Evolutionary conservation across 2,113 vertebrate species (phyloP).

Genomic region (Pycnonotus jocosus): DNA sequence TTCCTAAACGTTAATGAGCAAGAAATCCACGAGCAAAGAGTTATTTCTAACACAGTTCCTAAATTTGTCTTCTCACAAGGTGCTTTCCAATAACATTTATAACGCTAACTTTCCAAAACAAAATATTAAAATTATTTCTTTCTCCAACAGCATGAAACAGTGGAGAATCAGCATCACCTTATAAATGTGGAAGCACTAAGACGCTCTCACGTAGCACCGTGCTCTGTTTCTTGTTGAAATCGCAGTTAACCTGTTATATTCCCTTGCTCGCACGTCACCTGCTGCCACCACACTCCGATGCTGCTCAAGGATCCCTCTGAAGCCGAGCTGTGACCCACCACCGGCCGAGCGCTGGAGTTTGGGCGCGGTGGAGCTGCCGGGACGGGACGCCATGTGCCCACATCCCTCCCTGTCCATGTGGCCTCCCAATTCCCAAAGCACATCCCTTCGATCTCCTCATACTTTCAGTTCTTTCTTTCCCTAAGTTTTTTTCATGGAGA

Average conservation of each 20-base stretch:
- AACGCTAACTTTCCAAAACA: neutral
- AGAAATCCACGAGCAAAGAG: neutral
- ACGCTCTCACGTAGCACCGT: rapidly evolving
- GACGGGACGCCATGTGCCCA: neutral
- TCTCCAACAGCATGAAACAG: neutral
- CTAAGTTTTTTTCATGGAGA: rapidly evolving
- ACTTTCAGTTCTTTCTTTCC: rapidly evolving
- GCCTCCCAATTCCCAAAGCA: rapidly evolving
- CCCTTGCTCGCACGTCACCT: neutral
- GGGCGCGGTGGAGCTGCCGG: neutral
- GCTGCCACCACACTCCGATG: neutral
- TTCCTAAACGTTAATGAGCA: rapidly evolving
- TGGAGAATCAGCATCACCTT: rapidly evolving
- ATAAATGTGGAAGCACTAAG: rapidly evolving
- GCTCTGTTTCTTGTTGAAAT: rapidly evolving
- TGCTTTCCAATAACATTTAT: rapidly evolving
- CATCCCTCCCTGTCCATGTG: rapidly evolving
- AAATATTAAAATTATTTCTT: rapidly evolving
- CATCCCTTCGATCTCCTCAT: rapidly evolving
- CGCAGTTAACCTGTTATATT: neutral
- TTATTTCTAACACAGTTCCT: rapidly evolving
- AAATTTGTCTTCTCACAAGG: neutral
- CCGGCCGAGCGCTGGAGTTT: rapidly evolving
- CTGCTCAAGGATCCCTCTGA: neutral
- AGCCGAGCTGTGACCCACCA: neutral